Percentiles rank a stretch among this genome's conserved stretches.
phyloP scores from a whole-genome alignment of 2,113 vertebrate genomes.

The Callorhinus ursinus region DNA sequence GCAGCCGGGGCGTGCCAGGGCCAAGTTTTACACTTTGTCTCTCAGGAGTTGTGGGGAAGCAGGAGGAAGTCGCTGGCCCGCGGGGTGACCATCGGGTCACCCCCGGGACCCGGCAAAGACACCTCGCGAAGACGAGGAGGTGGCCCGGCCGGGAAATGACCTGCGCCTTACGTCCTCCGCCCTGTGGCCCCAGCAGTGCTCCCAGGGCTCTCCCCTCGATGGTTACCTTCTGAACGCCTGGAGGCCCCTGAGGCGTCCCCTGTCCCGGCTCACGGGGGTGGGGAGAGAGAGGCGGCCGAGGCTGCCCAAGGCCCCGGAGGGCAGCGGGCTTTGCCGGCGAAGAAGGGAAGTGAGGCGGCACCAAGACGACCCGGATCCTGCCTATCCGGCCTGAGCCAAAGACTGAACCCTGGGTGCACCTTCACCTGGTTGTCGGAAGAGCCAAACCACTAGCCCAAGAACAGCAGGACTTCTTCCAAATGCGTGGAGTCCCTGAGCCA shows the following conservation, averaged over 20 bases:
- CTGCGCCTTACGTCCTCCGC: not conserved
- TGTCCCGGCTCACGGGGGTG: fast-evolving
- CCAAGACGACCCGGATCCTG: not conserved
- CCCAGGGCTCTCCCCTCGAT: not conserved
- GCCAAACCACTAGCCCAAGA: not conserved
- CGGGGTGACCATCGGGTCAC: not conserved
- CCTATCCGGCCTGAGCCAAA: not conserved
- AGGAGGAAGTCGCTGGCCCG: not conserved
- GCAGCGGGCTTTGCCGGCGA: fast-evolving
- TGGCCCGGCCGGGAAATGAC: fast-evolving
- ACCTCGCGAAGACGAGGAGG: fast-evolving
- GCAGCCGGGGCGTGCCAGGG: not conserved
- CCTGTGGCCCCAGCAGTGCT: fast-evolving
- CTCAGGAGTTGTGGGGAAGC: not conserved
- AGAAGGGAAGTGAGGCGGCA: not conserved
- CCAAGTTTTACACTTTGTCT: not conserved
- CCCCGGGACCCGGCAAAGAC: not conserved
- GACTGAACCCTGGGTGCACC: not conserved
- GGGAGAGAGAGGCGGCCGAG: not conserved
- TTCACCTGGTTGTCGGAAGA: not conserved
- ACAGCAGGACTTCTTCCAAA: not conserved
- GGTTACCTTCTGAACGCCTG: not conserved
- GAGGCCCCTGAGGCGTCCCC: too few relatives aligned
- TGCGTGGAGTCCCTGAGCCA: not conserved
- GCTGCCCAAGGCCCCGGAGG: not conserved